Percentiles rank a stretch among this genome's conserved stretches.
Evolutionary conservation across 2,797 vertebrate genomes (phyloP).

Genomic region (Eulemur rubriventer): DNA sequence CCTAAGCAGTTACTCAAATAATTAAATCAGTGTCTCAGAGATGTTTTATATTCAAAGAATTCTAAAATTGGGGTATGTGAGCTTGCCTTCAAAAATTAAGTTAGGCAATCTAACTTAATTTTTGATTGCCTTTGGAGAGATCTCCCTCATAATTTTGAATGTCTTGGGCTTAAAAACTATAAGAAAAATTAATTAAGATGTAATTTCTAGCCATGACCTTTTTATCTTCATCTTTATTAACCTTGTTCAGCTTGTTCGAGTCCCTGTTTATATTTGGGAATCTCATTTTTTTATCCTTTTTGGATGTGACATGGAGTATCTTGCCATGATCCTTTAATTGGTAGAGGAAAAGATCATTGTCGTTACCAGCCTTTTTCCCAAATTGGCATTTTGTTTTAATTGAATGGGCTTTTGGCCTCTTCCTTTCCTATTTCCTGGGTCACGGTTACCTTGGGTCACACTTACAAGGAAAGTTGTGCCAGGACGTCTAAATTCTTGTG

Average conservation of each 20-base stretch:
- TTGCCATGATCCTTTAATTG: background rate
- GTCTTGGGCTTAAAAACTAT: background rate
- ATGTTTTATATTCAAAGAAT: background rate
- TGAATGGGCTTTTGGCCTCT: background rate
- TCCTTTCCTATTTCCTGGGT: background rate
- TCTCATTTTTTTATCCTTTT: background rate
- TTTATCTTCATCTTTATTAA: background rate
- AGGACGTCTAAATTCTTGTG: background rate
- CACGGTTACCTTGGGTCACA: background rate
- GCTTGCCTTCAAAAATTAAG: background rate
- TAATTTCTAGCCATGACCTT: background rate
- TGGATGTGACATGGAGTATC: background rate
- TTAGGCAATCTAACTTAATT: background rate
- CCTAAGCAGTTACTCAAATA: background rate
- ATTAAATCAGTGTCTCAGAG: background rate
- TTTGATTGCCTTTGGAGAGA: background rate
- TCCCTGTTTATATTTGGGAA: background rate
- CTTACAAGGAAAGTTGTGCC: background rate
- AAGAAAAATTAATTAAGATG: constrained; percentile 13
- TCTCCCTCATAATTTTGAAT: background rate
- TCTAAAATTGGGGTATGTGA: background rate
- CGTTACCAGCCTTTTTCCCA: background rate
- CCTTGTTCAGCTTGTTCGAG: background rate
- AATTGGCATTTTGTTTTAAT: background rate
- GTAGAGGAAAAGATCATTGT: background rate